phyloP scores from a whole-genome alignment of 2,888 invertebrate genomes.

The Crematogaster levior region DNA sequence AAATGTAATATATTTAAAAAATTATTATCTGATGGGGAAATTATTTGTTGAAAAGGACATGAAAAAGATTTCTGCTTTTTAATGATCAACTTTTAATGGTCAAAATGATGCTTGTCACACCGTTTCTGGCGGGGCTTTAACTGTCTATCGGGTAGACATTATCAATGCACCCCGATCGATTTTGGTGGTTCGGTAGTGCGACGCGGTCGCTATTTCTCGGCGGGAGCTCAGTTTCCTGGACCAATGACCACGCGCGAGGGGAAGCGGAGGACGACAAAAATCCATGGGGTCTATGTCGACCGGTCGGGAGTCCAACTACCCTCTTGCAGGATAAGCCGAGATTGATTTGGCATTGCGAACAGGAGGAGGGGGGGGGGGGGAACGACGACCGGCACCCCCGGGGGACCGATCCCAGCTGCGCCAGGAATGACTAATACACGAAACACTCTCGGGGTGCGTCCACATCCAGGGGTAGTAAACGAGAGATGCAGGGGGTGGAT shows the following conservation, averaged over 20 bases:
- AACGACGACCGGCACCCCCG: constrained; percentile 50
- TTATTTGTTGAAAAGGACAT: neutral
- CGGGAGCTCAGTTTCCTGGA: constrained; percentile 51
- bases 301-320: constrained; percentile 30
- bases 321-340: constrained; percentile 61
- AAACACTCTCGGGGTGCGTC: constrained; percentile 77
- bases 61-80: neutral
- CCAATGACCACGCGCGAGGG: constrained; percentile 41
- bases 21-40: neutral
- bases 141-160: constrained; percentile 28
- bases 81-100: neutral
- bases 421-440: constrained; percentile 82
- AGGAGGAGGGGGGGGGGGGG: neutral
- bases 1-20: neutral
- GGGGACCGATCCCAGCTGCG: constrained; percentile 70
- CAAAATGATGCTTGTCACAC: neutral
- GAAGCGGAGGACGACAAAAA: constrained; percentile 8
- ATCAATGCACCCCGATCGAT: constrained; percentile 49
- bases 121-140: constrained; percentile 3
- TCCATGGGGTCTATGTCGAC: constrained; percentile 43
- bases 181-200: constrained; percentile 42
- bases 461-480: constrained; percentile 73
- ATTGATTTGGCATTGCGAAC: constrained; percentile 70
- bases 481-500: constrained; percentile 63
- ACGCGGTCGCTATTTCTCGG: constrained; percentile 38